Percentiles rank a stretch among this genome's conserved stretches.
These are phyloP conservation scores for Indicator maculatus DNA, from an alignment of 2,113 vertebrate genomes.

Conservation along the genomic window DNA sequence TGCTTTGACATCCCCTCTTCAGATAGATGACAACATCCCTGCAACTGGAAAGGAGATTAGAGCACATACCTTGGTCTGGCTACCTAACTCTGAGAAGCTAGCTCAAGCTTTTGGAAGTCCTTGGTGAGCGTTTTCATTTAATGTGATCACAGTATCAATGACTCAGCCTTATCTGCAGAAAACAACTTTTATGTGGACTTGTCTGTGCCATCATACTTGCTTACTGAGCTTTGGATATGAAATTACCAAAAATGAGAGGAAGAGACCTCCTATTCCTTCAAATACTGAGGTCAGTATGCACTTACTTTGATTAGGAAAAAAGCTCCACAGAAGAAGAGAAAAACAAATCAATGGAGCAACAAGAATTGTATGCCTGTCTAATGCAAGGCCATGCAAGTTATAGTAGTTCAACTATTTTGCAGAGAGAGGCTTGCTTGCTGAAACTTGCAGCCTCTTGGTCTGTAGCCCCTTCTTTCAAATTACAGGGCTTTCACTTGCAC, in stretches of 20 bases:
- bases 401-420: neutral
- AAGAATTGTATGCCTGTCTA: neutral
- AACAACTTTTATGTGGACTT: neutral
- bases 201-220: neutral
- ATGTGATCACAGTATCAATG: neutral
- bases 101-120: neutral
- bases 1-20: neutral
- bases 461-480: neutral
- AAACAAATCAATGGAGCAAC: neutral
- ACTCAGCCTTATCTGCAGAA: neutral
- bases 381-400: neutral
- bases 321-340: neutral
- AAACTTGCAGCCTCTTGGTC: constrained; percentile 6
- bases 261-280: neutral
- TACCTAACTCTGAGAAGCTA: neutral
- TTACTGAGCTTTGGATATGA: neutral
- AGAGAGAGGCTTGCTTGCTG: neutral
- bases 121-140: neutral
- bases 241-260: neutral
- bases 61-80: neutral
- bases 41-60: neutral
- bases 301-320: neutral
- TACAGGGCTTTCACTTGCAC: neutral
- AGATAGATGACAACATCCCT: neutral
- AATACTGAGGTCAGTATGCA: neutral